Percentiles rank a stretch among this genome's conserved stretches.
Conservation (phyloP, 2,113 vertebrate species). For the Chroicocephalus ridibundus region DNA sequence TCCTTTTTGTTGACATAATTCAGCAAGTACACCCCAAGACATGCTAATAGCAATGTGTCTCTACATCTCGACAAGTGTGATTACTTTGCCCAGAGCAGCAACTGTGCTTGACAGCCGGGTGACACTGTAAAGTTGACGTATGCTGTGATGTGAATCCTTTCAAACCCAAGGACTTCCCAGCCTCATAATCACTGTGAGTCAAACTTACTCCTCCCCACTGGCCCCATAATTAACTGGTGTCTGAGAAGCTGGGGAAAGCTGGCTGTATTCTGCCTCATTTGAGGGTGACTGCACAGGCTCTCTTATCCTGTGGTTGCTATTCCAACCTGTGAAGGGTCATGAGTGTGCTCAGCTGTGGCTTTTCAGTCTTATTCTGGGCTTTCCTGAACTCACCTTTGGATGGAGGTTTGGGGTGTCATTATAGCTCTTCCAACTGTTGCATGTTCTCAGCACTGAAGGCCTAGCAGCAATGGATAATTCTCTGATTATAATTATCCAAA, state of each 20-base stretch:
- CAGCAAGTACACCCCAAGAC: background rate
- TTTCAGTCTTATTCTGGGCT: background rate
- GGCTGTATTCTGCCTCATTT: background rate
- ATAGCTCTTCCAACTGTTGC: background rate
- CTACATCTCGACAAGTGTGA: background rate
- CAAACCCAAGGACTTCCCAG: background rate
- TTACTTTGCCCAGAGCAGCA: background rate
- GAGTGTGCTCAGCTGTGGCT: background rate
- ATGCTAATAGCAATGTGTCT: background rate
- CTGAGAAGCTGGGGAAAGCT: background rate
- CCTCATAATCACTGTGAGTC: background rate
- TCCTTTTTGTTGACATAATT: background rate
- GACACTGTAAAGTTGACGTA: background rate
- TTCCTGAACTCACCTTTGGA: background rate
- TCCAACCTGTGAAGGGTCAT: background rate
- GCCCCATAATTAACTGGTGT: background rate
- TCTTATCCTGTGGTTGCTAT: background rate
- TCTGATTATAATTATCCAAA: background rate
- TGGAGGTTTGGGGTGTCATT: background rate
- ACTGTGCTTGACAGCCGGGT: background rate
- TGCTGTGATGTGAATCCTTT: background rate
- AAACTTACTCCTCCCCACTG: background rate
- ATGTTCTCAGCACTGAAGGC: background rate
- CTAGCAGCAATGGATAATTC: background rate
- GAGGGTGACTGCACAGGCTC: background rate